Base-by-base conservation (phyloP, 2,113 vertebrate genomes). In the Bucco capensis region DNA sequence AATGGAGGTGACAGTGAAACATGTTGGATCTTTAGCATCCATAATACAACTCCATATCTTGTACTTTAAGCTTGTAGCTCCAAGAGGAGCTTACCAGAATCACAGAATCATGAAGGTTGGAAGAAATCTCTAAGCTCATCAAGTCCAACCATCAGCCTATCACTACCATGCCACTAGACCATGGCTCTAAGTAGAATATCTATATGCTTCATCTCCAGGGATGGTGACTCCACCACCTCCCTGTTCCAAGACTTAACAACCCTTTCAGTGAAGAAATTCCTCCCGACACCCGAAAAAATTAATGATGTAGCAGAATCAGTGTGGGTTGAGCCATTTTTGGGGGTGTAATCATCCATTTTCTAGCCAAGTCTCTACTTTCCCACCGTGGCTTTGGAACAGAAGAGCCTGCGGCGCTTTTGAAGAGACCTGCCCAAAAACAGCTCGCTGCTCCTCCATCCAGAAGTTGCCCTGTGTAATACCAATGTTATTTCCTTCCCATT, bases 401-500 rank as follows among this genome's bases (percentile, higher is more conserved):
- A 44, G 6, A 0, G 1, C 51, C 70, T 56, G 78, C 0, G 10
- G 79, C 0, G 2, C 40, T 49, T 95, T 96, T 93, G 95, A 94
- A 94, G 84, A 35, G 92, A 67, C 56, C 70, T 90, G 83, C 72
- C 70, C 12, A 15, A 81, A 7, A 8, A 0, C 7, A 37, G 64
- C 51, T 84, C 2, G 0, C 58, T 56, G 25, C 64, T 92, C 72
- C 77, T 82, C 21, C 61, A 35, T 64, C 65, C 37, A 16, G 3
- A 70, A 69, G 9, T 10, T 31, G 76, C 83, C 95, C 94, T 88
- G 21, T 90, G 93, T 97, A 95, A 97, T 89, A 84, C 94, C 95
- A 84, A 82, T 95, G 97, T 92, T 96, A 97, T 97, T 98, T 98
- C 97, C 97, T 96, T 89, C 78, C 72, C 89, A 95, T 97, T 97